Base-by-base conservation (phyloP, 2,888 invertebrate species). In the Cephus pulcher region DNA sequence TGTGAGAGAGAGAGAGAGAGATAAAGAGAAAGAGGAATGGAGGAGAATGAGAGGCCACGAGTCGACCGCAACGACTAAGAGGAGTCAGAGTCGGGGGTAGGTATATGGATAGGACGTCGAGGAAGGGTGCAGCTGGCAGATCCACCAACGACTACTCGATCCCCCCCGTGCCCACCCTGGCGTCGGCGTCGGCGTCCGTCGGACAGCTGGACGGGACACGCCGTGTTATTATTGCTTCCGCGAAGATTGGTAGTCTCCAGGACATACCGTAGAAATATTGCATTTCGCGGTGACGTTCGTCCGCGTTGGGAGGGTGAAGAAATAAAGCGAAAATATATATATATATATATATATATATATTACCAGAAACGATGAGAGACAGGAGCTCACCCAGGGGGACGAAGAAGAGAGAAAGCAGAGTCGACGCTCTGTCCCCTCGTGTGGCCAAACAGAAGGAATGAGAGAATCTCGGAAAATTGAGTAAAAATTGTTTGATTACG, bases 181-280 rank as follows among this genome's bases (percentile, higher is more conserved):
- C 56, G 56, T 56, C 56, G 56, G 23, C 56, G 23, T 56, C 56
- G 56, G 34, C 71, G 32, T 34, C 71, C 71, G 32, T 85, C 85
- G 87, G 88, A 89, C 88, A 87, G 87, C 87, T 89, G 88, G 86
- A 88, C 87, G 89, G 85, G 56, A 56, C 56, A 86, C 87, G 87
- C 86, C 84, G 86, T 81, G 86, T 87, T 88, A 89, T 89, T 89
- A 90, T 90, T 90, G 89, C 89, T 88, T 88, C 86, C 82, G 88
- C 84, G 87, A 89, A 89, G 90, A 90, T 90, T 90, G 89, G 89
- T 89, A 84, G 88, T 85, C 86, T 80, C 83, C 81, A 84, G 86
- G 86, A 87, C 86, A 86, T 85, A 84, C 80, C 84, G 84, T 86
- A 85, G 87, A 89, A 88, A 89, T 89, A 89, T 90, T 88, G 87